A percentile compares a stretch with the other conserved stretches of the same genome.
These are phyloP conservation scores for Meta bourneti DNA, from an alignment of 2,888 invertebrate genomes.

Conservation along the genomic window DNA sequence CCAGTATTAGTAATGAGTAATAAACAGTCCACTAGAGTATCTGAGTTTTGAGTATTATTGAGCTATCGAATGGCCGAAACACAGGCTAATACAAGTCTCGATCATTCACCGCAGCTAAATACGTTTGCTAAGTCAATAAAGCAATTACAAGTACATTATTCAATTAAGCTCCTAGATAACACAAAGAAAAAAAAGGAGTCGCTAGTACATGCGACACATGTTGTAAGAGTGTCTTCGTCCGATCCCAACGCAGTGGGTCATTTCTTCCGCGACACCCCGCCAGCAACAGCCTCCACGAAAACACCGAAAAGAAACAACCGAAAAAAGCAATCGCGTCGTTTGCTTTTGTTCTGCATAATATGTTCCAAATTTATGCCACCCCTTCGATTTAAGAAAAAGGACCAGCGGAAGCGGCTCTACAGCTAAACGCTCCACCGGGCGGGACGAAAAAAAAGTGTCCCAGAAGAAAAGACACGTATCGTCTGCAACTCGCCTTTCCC, in stretches of 20 bases:
- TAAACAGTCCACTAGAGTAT: no score
- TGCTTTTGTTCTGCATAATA: conserved; percentile 69
- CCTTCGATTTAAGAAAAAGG: conserved; percentile 62
- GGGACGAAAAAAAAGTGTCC: conserved; percentile 41
- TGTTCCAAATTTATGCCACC: conserved; percentile 70
- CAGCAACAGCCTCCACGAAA: conserved; percentile 3
- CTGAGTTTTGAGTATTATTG: no score
- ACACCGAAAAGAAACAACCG: conserved; percentile 7
- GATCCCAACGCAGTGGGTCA: neutral
- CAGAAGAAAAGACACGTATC: conserved; percentile 48
- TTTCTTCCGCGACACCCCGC: neutral
- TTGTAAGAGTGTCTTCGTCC: neutral
- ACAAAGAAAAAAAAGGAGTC: neutral
- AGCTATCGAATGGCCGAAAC: no score
- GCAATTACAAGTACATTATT: neutral
- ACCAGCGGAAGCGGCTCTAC: conserved; percentile 69
- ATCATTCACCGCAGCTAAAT: no score
- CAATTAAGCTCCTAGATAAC: neutral
- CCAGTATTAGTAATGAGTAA: no score
- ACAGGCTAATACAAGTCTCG: no score
- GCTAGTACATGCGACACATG: neutral
- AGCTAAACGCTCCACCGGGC: conserved; percentile 64
- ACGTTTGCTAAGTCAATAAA: neutral
- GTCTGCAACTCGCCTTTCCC: conserved; percentile 53
- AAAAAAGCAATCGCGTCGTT: conserved; percentile 20